phyloP scores from a whole-genome alignment of 2,888 invertebrate species.

The Dynastes grantii region DNA sequence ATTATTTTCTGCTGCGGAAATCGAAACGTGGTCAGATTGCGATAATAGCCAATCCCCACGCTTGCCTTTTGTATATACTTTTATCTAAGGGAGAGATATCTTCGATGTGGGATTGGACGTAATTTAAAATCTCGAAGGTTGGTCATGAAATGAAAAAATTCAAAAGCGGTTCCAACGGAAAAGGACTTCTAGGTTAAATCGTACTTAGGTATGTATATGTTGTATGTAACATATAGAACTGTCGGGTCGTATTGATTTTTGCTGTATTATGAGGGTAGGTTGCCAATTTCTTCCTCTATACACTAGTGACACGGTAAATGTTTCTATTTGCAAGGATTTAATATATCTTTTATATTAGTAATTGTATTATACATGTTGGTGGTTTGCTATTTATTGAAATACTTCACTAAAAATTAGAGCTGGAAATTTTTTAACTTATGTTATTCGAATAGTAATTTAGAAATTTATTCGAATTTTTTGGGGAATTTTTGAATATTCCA shows the following conservation, averaged over 20 bases:
- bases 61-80: neutral
- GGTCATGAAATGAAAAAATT: slow-evolving; percentile 13
- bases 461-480: no score
- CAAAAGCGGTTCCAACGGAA: neutral
- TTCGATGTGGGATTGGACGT: neutral
- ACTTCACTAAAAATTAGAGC: no score
- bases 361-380: no score
- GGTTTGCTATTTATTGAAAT: no score
- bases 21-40: no score
- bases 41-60: neutral
- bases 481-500: no score
- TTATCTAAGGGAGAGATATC: neutral
- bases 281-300: slow-evolving; percentile 10
- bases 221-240: neutral
- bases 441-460: no score
- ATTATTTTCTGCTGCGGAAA: no score
- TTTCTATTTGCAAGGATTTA: neutral
- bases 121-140: slow-evolving; percentile 26
- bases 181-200: neutral
- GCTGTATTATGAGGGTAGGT: neutral
- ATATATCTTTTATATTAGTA: no score
- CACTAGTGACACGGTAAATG: neutral
- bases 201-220: neutral
- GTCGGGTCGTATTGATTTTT: slow-evolving; percentile 26
- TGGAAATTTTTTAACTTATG: no score